Percentiles rank a stretch among this genome's conserved stretches.
Conservation (phyloP, 2,888 invertebrate genomes). For the Nomada flava region DNA sequence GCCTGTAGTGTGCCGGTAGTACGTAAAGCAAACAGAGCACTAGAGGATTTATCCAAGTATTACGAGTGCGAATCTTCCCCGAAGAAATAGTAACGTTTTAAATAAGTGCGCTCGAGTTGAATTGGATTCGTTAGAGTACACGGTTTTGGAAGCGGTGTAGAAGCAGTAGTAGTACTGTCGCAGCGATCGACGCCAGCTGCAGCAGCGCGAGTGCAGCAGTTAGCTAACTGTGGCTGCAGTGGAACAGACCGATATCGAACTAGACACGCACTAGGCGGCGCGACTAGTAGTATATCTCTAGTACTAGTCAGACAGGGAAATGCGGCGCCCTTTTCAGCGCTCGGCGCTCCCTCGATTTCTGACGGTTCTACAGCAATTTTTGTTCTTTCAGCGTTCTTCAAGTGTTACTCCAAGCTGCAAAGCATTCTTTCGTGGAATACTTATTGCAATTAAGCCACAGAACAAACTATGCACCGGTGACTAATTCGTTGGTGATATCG, state of each 20-base stretch:
- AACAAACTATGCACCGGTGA: constrained; percentile 16
- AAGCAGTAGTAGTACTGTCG: constrained; percentile 16
- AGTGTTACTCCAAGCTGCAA: not conserved
- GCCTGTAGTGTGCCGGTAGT: too few species aligned
- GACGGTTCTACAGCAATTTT: not conserved
- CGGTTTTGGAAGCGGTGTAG: not conserved
- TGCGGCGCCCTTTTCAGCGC: constrained; percentile 13
- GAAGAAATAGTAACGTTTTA: not conserved
- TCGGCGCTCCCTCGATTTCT: not conserved
- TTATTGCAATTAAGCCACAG: not conserved
- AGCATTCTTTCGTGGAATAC: not conserved
- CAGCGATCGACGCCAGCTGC: constrained; percentile 22
- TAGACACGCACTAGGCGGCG: constrained; percentile 62
- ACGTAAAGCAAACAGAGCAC: not conserved
- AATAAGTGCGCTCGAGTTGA: constrained; percentile 7
- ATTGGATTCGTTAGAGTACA: constrained; percentile 14
- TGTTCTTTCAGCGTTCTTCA: not conserved
- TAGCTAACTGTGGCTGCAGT: constrained; percentile 67
- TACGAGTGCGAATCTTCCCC: not conserved
- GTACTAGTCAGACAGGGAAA: constrained; percentile 76
- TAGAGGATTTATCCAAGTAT: not conserved
- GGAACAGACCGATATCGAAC: constrained; percentile 57
- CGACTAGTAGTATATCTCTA: constrained; percentile 77
- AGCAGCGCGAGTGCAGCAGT: constrained; percentile 55
- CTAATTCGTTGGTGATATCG: constrained; percentile 24